Conservation (phyloP, 2,888 invertebrate genomes). For the Argyresthia goedartella region DNA sequence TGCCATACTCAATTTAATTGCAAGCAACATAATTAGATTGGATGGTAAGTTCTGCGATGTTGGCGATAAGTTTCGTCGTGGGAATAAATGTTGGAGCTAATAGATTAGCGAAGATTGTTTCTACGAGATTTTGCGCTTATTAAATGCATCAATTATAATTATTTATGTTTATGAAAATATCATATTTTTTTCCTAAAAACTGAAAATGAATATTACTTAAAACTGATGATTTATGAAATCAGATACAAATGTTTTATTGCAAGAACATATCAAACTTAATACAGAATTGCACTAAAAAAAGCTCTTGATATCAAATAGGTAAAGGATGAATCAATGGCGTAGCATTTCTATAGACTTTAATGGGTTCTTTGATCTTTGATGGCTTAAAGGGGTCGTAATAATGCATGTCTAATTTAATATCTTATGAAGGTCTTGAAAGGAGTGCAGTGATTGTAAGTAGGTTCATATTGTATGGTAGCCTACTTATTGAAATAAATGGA, state of each 20-base stretch:
- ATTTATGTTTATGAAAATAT: too few relatives aligned
- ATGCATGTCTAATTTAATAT: neutral
- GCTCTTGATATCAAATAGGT: slow-evolving; percentile 6
- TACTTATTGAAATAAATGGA: too few relatives aligned
- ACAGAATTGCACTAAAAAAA: neutral
- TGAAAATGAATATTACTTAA: too few relatives aligned
- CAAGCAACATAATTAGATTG: slow-evolving; percentile 44
- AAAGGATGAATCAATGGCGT: slow-evolving; percentile 7
- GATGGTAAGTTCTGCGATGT: slow-evolving; percentile 18
- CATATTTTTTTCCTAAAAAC: too few relatives aligned
- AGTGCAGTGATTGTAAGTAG: too few relatives aligned
- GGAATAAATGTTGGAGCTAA: slow-evolving; percentile 4
- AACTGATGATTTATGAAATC: too few relatives aligned
- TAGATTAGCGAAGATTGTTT: neutral
- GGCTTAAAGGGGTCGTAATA: neutral
- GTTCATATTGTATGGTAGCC: too few relatives aligned
- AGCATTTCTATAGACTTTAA: slow-evolving; percentile 1
- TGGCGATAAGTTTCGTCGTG: slow-evolving; percentile 6
- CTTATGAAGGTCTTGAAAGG: too few relatives aligned
- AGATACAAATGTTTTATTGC: too few relatives aligned
- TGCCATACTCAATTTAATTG: slow-evolving; percentile 30
- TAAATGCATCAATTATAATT: too few relatives aligned
- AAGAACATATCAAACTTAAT: too few relatives aligned
- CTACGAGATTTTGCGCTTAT: neutral
- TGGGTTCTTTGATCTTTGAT: neutral